These are phyloP conservation scores for Natator depressus DNA, from an alignment of 2,113 vertebrate species.

Conservation along the genomic window DNA sequence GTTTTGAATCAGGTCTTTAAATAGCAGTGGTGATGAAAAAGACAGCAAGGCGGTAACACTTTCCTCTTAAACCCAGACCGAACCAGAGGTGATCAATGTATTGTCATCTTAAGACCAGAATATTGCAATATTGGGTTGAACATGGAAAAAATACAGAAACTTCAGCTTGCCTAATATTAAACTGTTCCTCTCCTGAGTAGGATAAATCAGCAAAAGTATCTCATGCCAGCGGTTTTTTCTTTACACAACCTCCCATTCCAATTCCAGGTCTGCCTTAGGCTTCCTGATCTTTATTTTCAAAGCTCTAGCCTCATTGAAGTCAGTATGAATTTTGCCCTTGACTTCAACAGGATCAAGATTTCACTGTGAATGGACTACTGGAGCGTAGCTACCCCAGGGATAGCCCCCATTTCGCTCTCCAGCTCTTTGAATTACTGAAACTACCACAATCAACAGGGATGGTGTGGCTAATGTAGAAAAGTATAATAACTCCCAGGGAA, in stretches of 20 bases:
- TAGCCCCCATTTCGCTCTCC: neutral
- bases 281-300: neutral
- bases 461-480: neutral
- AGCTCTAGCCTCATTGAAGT: neutral
- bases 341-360: neutral
- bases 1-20: neutral
- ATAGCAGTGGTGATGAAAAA: neutral
- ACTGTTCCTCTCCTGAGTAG: rapidly evolving
- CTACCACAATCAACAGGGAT: neutral
- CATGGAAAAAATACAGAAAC: rapidly evolving
- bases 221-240: rapidly evolving
- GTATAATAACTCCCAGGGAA: neutral
- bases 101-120: neutral
- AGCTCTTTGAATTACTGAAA: neutral
- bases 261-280: neutral
- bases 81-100: neutral
- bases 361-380: neutral
- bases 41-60: neutral
- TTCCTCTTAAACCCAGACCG: neutral
- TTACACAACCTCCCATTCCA: neutral
- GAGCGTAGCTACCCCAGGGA: neutral
- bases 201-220: neutral
- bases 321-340: neutral
- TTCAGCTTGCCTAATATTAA: neutral
- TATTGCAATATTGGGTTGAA: rapidly evolving